Percentiles rank a stretch among this genome's conserved stretches.
Conservation (phyloP, 1,140 invertebrate species). For the Sinonovacula constricta region DNA sequence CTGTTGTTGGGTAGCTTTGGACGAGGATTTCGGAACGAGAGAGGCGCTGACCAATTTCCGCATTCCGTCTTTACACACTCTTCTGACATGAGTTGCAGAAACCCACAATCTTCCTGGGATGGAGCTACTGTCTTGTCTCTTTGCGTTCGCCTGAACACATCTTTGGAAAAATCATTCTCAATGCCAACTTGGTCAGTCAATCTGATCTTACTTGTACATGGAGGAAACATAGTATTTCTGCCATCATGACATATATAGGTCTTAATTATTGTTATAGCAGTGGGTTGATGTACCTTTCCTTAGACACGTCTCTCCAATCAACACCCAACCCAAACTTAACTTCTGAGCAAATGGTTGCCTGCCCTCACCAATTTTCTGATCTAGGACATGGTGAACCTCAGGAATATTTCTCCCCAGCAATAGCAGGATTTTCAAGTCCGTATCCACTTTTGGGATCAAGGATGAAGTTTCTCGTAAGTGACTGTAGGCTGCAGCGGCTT, state of each 20-base stretch:
- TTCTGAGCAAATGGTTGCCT: constrained; percentile 23
- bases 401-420: constrained; percentile 23
- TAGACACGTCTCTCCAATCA: constrained; percentile 33
- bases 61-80: not conserved
- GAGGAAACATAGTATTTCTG: not conserved
- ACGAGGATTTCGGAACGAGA: not conserved
- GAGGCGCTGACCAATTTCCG: not conserved
- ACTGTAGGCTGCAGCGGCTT: not conserved
- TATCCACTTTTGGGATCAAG: constrained; percentile 4
- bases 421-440: not conserved
- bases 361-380: constrained; percentile 21
- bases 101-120: not conserved
- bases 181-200: not conserved
- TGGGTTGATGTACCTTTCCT: constrained; percentile 8
- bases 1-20: not conserved
- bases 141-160: not conserved
- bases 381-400: constrained; percentile 25
- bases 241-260: not conserved
- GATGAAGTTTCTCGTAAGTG: constrained; percentile 9
- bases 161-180: not conserved
- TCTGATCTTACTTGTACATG: not conserved
- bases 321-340: constrained; percentile 34
- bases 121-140: not conserved
- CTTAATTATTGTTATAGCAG: not conserved
- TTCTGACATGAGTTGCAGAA: not conserved